Evolutionary conservation across 2,113 vertebrate species (phyloP), one percentile per base, ranked within the genome.

Genomic region (Onychostruthus taczanowskii): DNA sequence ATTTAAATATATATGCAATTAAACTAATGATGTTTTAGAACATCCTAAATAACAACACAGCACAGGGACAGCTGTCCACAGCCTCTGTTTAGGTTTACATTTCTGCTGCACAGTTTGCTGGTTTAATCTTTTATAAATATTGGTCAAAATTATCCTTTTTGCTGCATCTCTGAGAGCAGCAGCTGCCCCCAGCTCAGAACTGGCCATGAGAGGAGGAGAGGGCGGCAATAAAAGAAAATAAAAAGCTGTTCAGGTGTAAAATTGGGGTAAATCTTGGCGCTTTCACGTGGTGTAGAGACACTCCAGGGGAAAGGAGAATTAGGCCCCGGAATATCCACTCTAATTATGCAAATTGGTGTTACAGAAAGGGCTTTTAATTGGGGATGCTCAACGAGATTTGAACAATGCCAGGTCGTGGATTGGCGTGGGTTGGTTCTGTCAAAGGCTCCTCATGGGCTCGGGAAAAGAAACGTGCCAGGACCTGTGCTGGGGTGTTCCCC

Each of bases 21-120:
- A 94, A 93, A 90, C 92, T 97, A 97, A 97, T 97, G 89, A 96
- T 95, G 94, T 96, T 97, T 95, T 90, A 94, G 84, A 97, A 78
- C 80, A 91, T 49, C 92, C 96, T 95, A 93, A 96, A 92, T 87
- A 94, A 95, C 93, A 95, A 55, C 84, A 69, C 89, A 63, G 81
- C 84, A 4, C 23, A 55, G 82, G 95, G 92, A 97, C 94, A 97
- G 96, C 96, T 97, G 94, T 96, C 97, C 96, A 21, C 95, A 84
- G 62, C 88, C 81, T 69, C 72, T 69, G 27, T 43, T 90, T 81
- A 39, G 78, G 44, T 73, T 92, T 74, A 14, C n/a, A 21, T 41
- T 64, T 76, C 69, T 90, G 73, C 53, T 50, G 47, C 70, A 8
- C 62, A 66, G 87, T 78, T 79, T 56, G 41, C 53, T 59, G 50